Evolutionary conservation across 37 sponge, comb jelly and placozoan species (phyloP), one percentile per base, ranked within the genome.

Genomic region (Dysidea cf. avara): DNA sequence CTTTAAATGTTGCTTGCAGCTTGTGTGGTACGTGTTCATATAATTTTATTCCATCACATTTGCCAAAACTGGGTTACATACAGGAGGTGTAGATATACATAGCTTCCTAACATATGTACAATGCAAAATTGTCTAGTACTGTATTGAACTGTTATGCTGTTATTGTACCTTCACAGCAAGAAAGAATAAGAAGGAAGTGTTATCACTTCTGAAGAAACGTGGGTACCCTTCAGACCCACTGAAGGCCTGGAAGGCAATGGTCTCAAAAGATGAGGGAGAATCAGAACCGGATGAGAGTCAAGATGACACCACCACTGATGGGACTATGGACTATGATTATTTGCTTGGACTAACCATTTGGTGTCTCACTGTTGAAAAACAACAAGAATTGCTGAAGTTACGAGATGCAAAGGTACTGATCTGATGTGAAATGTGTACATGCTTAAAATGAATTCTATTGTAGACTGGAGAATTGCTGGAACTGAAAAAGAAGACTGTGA

Each of bases 141-240:
- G n/a, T n/a, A n/a, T n/a, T n/a, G n/a, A n/a, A n/a, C n/a, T n/a
- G n/a, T n/a, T n/a, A n/a, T n/a, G n/a, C n/a, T n/a, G n/a, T 64
- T 33, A 7, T 33, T 58, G 24, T 58, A 9, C 24, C 4, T 21
- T 36, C 3, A 51, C 80, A 74, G 98, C 85, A 49, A 91, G 88
- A 58, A 87, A 87, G 66, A 79, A 73, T 28, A 91, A 88, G 56
- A 32, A 40, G 14, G 86, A 81, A n/a, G 74, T 97, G 72, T 78
- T 97, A 12, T 69, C 73, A 11, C 30, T 59, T 21, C 75, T 97
- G 53, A 75, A 76, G 69, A 35, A 58, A 2, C 37, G 66, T 17
- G 85, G 82, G 60, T 97, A 86, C 61, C 84, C 78, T 21, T 80
- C 84, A 29, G 98, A 97, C 53, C 98, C 98, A 4, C 81, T 97